phyloP scores from a whole-genome alignment of 2,888 invertebrate species.

The Lamellibrachia satsuma region DNA sequence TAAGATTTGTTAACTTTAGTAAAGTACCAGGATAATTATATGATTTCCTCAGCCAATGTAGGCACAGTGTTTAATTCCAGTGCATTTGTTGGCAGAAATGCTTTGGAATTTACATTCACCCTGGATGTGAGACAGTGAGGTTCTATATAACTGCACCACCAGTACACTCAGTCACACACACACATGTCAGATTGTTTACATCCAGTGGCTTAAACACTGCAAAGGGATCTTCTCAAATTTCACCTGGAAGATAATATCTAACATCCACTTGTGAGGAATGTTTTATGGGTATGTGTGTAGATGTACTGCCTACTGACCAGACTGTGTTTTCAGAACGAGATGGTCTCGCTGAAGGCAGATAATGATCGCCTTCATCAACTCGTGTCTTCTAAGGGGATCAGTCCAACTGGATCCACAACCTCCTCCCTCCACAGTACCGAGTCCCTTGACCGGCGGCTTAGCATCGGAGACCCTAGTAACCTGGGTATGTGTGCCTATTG shows the following conservation, averaged over 20 bases:
- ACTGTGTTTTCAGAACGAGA: slow-evolving; percentile 79
- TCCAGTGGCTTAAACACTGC: slow-evolving; percentile 6
- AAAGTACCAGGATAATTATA: not conserved
- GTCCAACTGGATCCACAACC: slow-evolving; percentile 31
- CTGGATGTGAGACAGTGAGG: not conserved
- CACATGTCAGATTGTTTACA: not conserved
- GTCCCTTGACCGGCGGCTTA: slow-evolving; percentile 44
- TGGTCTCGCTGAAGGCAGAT: slow-evolving; percentile 95
- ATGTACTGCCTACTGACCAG: not conserved
- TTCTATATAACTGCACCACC: not conserved
- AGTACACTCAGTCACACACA: not conserved
- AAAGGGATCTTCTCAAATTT: not conserved
- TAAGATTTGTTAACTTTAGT: not conserved
- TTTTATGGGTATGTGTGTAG: not conserved
- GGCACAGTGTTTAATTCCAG: no score
- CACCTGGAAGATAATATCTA: not conserved
- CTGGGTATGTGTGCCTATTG: slow-evolving; percentile 28
- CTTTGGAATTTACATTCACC: not conserved
- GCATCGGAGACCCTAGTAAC: slow-evolving; percentile 66
- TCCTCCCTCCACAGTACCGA: slow-evolving; percentile 18
- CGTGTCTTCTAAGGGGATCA: slow-evolving; percentile 68
- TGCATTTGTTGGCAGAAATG: not conserved
- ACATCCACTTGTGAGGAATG: not conserved
- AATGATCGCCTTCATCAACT: slow-evolving; percentile 92
- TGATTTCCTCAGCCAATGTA: no score